These are phyloP conservation scores for Phoenoteleia sp. DNA, from an alignment of 2,888 invertebrate species.

Conservation along the genomic window DNA sequence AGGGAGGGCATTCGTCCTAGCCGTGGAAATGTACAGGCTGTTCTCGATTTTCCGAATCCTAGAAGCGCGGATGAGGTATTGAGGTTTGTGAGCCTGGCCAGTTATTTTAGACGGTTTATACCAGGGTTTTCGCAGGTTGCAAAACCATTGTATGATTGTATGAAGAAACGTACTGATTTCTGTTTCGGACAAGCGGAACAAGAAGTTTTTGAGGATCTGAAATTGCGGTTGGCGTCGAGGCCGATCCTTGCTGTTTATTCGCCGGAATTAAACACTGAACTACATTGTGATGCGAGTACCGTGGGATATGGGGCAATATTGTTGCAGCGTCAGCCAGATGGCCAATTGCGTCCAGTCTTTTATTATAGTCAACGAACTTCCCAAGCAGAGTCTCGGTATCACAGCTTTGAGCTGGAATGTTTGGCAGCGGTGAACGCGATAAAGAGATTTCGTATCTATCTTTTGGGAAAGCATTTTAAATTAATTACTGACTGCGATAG, in stretches of 20 bases:
- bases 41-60: slow-evolving; percentile 10
- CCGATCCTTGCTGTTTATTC: slow-evolving; percentile 67
- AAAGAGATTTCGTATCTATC: slow-evolving; percentile 75
- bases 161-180: slow-evolving; percentile 57
- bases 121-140: not conserved
- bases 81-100: slow-evolving; percentile 10
- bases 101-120: slow-evolving; percentile 28
- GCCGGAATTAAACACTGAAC: slow-evolving; percentile 76
- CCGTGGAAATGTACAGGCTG: not conserved
- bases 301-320: slow-evolving; percentile 79
- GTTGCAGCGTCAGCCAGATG: slow-evolving; percentile 77
- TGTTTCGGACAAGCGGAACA: slow-evolving; percentile 41
- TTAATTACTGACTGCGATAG: slow-evolving; percentile 79
- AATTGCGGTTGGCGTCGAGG: slow-evolving; percentile 31
- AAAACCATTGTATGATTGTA: slow-evolving; percentile 7
- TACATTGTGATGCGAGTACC: slow-evolving; percentile 81
- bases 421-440: slow-evolving; percentile 71
- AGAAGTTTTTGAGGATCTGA: slow-evolving; percentile 52
- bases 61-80: slow-evolving; percentile 7
- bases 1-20: slow-evolving; percentile 9
- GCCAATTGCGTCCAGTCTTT: slow-evolving; percentile 73
- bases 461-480: slow-evolving; percentile 76
- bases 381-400: slow-evolving; percentile 75
- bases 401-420: slow-evolving; percentile 80
- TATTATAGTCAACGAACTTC: slow-evolving; percentile 79